phyloP scores from a whole-genome alignment of 2,888 invertebrate species.

The Leptinotarsa haldemani region DNA sequence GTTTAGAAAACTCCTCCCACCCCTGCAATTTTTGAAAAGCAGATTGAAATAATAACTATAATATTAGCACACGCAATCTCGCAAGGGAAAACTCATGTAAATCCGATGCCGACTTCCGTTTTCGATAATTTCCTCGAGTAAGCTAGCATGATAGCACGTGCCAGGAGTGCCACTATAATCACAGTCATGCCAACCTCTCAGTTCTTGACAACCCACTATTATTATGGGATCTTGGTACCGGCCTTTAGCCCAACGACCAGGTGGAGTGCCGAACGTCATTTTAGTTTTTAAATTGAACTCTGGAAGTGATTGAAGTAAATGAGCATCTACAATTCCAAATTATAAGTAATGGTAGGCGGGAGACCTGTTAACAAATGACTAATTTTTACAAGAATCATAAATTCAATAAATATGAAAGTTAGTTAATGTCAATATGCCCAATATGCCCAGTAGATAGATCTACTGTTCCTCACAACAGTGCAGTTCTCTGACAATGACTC shows the following conservation, averaged over 20 bases:
- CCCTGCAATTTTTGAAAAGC: constrained; percentile 32
- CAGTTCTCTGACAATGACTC: too few relatives aligned
- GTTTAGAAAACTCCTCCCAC: constrained; percentile 26
- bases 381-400: background rate
- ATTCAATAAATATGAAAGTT: background rate
- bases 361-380: background rate
- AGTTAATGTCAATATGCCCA: too few relatives aligned
- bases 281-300: constrained; percentile 13
- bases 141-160: constrained; percentile 50
- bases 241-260: constrained; percentile 3
- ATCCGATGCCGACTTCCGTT: constrained; percentile 48
- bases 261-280: constrained; percentile 15
- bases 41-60: constrained; percentile 43
- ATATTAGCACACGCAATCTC: constrained; percentile 46
- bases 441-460: too few relatives aligned
- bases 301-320: constrained; percentile 7
- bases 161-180: constrained; percentile 49
- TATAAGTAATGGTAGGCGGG: background rate
- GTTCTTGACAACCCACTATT: constrained; percentile 48
- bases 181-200: constrained; percentile 47
- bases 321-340: constrained; percentile 7
- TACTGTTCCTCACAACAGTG: too few relatives aligned
- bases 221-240: constrained; percentile 27
- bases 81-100: constrained; percentile 46
- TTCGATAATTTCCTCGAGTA: constrained; percentile 42